phyloP scores from a whole-genome alignment of 2,797 vertebrate species.

The Poecilia wingei region DNA sequence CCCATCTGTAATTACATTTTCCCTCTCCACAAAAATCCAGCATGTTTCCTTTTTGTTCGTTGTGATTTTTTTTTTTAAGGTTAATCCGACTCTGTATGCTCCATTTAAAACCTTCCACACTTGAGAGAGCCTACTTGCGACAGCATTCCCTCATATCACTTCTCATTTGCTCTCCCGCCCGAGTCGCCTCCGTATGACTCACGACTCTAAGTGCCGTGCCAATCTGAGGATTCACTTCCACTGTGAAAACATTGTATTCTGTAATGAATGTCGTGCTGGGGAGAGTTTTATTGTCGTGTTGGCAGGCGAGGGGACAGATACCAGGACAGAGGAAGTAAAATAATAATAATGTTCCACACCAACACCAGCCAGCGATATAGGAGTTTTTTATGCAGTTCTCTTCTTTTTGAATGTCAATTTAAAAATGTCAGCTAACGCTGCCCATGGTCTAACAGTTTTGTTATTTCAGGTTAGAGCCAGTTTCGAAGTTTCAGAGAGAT shows the following conservation, averaged over 20 bases:
- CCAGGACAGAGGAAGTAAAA: neutral
- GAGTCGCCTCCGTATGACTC: constrained; percentile 57
- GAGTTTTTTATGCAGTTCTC: neutral
- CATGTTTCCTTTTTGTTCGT: neutral
- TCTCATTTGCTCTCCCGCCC: constrained; percentile 20
- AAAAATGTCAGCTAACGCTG: constrained; percentile 29
- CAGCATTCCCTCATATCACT: constrained; percentile 34
- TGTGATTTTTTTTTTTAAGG: constrained; percentile 6
- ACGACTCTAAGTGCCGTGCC: constrained; percentile 20
- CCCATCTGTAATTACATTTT: too few relatives aligned
- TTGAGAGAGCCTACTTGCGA: constrained; percentile 5
- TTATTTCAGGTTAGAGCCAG: neutral
- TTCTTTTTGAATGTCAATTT: constrained; percentile 32
- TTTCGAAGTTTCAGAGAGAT: neutral
- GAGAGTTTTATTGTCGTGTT: constrained; percentile 23
- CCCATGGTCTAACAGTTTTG: neutral
- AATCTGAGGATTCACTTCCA: constrained; percentile 26
- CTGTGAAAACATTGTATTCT: constrained; percentile 25
- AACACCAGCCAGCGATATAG: neutral
- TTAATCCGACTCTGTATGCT: neutral
- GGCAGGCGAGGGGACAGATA: constrained; percentile 34
- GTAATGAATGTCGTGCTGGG: constrained; percentile 22
- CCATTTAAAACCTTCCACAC: constrained; percentile 12
- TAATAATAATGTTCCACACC: neutral
- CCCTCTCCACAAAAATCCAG: too few relatives aligned